A percentile compares a stretch with the other conserved stretches of the same genome.
Conservation (phyloP, 2,113 vertebrate genomes). For the Seriola dumerili region DNA sequence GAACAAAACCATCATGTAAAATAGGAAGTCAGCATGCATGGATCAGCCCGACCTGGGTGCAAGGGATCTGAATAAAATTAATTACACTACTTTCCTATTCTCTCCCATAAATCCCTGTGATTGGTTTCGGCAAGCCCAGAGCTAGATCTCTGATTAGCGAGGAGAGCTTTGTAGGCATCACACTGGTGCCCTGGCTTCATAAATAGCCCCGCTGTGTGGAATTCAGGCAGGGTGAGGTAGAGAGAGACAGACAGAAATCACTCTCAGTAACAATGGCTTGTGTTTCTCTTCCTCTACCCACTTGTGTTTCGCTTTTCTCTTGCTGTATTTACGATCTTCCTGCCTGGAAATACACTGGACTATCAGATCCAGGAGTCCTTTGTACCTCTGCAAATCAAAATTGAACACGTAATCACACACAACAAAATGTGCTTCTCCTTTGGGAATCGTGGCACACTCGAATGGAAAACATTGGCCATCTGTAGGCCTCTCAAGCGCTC, state of each 20-base stretch:
- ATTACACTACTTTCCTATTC: constrained; percentile 63
- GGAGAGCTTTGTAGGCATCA: constrained; percentile 64
- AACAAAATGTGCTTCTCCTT: constrained; percentile 28
- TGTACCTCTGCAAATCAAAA: constrained; percentile 52
- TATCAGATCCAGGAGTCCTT: not conserved
- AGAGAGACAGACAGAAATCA: constrained; percentile 45
- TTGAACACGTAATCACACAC: constrained; percentile 16
- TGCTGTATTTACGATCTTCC: not conserved
- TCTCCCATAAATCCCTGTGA: constrained; percentile 62
- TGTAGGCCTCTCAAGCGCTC: constrained; percentile 60
- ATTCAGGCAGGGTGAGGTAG: constrained; percentile 28
- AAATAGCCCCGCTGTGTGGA: constrained; percentile 51
- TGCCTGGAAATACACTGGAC: not conserved
- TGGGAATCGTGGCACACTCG: constrained; percentile 31
- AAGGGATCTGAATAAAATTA: constrained; percentile 71
- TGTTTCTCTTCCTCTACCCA: constrained; percentile 11
- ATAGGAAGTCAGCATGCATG: constrained; percentile 32
- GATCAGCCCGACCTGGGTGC: constrained; percentile 43
- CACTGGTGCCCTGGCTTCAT: constrained; percentile 58
- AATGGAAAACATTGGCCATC: constrained; percentile 67
- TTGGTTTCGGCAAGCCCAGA: constrained; percentile 60
- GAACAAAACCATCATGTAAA: constrained; percentile 37
- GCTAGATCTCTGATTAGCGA: constrained; percentile 70
- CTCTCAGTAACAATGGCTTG: constrained; percentile 30
- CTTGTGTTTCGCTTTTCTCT: constrained; percentile 5